These are phyloP conservation scores for Toxotes chatareus DNA, from an alignment of 2,113 vertebrate species.

Conservation along the genomic window DNA sequence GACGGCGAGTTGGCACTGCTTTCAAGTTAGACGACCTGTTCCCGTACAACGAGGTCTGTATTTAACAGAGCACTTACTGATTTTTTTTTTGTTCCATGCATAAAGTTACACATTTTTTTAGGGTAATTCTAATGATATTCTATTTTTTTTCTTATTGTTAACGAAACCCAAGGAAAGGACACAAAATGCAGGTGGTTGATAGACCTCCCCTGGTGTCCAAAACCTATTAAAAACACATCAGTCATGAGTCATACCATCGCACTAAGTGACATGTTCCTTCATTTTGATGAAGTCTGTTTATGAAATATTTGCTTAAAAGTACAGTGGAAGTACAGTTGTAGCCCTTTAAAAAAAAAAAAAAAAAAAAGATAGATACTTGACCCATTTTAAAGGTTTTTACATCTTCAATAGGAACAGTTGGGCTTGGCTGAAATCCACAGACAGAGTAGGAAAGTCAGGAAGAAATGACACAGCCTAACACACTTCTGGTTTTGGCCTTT, in stretches of 20 bases:
- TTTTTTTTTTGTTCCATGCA: background rate
- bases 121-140: background rate
- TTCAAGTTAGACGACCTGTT: conserved; percentile 95
- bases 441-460: background rate
- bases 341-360: no score
- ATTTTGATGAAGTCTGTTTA: background rate
- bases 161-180: background rate
- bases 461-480: background rate
- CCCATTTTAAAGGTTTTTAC: background rate
- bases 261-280: no score
- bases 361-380: background rate
- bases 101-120: background rate
- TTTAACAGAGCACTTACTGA: conserved; percentile 1
- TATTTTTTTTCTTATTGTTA: background rate
- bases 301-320: no score
- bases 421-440: background rate
- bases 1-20: conserved; percentile 90
- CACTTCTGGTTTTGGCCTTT: background rate
- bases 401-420: background rate
- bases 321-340: no score
- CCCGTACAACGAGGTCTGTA: conserved; percentile 90
- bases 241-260: no score
- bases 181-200: background rate
- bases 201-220: no score
- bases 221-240: no score